These are phyloP conservation scores for Epinotia ramella DNA, from an alignment of 2,888 invertebrate species.

Conservation along the genomic window DNA sequence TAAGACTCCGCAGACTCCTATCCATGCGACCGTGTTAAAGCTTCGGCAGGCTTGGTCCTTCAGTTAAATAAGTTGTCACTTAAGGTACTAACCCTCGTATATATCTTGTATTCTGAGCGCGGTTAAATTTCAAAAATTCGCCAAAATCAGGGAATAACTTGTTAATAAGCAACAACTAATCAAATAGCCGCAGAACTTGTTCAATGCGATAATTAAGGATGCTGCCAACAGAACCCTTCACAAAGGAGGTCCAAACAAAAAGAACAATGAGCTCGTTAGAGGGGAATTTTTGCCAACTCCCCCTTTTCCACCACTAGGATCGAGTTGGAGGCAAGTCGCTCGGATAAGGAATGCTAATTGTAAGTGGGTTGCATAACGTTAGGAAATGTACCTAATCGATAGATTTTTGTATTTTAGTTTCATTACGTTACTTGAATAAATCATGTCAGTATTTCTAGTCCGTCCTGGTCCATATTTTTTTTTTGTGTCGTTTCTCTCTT, in stretches of 20 bases:
- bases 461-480: background rate
- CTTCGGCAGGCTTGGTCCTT: background rate
- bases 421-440: slow-evolving; percentile 16
- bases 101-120: slow-evolving; percentile 3
- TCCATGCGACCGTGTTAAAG: slow-evolving; percentile 2
- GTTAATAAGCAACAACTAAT: slow-evolving; percentile 55
- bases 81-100: background rate
- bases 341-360: slow-evolving; percentile 71
- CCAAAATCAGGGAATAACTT: slow-evolving; percentile 43
- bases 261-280: slow-evolving; percentile 78
- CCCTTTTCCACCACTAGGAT: slow-evolving; percentile 51
- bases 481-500: too few species aligned
- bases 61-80: slow-evolving; percentile 8
- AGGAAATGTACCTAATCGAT: slow-evolving; percentile 51
- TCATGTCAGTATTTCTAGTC: background rate
- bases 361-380: slow-evolving; percentile 61
- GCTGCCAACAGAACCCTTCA: slow-evolving; percentile 64
- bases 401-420: slow-evolving; percentile 32
- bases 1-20: background rate
- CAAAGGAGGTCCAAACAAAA: slow-evolving; percentile 74
- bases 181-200: slow-evolving; percentile 64
- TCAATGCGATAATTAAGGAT: slow-evolving; percentile 71
- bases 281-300: slow-evolving; percentile 66
- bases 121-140: slow-evolving; percentile 36
- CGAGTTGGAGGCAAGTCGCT: slow-evolving; percentile 56